Conservation (phyloP, 35 echinoderm and acorn worm species). For the Lytechinus pictus region DNA sequence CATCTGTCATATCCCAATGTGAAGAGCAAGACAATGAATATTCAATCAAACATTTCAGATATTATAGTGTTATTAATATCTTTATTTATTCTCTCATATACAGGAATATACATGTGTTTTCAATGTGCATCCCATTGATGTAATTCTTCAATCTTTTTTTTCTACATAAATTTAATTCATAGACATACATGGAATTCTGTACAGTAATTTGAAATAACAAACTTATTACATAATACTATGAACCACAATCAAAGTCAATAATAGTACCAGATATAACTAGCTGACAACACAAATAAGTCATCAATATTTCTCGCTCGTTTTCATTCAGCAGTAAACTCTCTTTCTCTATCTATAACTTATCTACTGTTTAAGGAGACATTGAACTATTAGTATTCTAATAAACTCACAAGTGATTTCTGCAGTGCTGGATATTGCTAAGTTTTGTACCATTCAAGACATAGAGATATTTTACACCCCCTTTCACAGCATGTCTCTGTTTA, state of each 20-base stretch:
- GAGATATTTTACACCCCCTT: no score
- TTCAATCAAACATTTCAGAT: neutral
- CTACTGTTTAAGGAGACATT: neutral
- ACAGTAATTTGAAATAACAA: constrained; percentile 24
- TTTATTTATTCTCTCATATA: constrained; percentile 50
- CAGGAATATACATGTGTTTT: constrained; percentile 17
- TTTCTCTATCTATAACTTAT: neutral
- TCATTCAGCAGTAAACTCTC: neutral
- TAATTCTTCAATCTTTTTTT: neutral
- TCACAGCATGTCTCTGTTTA: no score
- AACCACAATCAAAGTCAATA: constrained; percentile 36
- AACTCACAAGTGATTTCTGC: no score
- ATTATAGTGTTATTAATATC: neutral
- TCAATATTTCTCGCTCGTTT: neutral
- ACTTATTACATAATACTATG: constrained; percentile 28
- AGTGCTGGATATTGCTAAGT: neutral
- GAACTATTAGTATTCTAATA: neutral
- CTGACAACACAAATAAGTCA: constrained; percentile 30
- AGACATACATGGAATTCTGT: constrained; percentile 16
- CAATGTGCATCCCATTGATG: neutral
- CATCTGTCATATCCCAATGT: neutral
- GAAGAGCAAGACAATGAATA: neutral
- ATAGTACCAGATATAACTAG: constrained; percentile 38
- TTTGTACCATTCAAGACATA: no score
- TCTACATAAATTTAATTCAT: constrained; percentile 32